Percentiles rank a stretch among this genome's conserved stretches.
These are phyloP conservation scores for Cheiracanthium punctorium DNA, from an alignment of 2,888 invertebrate genomes.

Conservation along the genomic window DNA sequence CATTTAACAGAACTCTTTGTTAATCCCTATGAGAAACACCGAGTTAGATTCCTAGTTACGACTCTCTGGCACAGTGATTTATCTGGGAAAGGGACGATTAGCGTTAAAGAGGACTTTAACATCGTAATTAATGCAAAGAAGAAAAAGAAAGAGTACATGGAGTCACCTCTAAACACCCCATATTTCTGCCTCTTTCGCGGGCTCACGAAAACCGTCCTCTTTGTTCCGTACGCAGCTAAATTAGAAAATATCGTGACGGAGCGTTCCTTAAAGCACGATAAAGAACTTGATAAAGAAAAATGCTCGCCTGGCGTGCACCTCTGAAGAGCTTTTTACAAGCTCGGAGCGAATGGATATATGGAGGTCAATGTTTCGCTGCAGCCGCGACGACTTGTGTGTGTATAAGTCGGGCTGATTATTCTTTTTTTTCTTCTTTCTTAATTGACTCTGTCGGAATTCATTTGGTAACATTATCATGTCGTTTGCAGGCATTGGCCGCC, in stretches of 20 bases:
- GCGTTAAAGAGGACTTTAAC: not conserved
- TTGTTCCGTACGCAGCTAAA: not conserved
- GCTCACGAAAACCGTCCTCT: not conserved
- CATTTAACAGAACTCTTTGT: too few relatives aligned
- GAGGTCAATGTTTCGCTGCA: not conserved
- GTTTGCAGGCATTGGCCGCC: not conserved
- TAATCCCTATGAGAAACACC: too few relatives aligned
- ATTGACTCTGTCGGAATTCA: not conserved
- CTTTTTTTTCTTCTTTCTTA: too few relatives aligned
- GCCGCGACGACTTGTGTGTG: not conserved
- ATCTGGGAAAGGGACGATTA: not conserved
- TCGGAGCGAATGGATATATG: not conserved
- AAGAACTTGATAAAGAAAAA: not conserved
- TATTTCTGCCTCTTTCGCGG: not conserved
- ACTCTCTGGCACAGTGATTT: not conserved
- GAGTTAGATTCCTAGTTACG: too few relatives aligned
- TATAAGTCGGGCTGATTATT: not conserved
- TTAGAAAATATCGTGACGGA: not conserved
- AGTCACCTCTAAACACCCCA: slow-evolving; percentile 13
- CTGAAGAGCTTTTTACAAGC: not conserved
- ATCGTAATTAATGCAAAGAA: not conserved
- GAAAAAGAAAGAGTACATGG: too few relatives aligned
- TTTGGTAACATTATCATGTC: not conserved
- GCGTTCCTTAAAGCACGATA: not conserved
- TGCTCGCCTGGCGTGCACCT: not conserved